Evolutionary conservation across 2,113 vertebrate genomes (phyloP), one percentile per base, ranked within the genome.

Genomic region (Dicrurus megarhynchus): DNA sequence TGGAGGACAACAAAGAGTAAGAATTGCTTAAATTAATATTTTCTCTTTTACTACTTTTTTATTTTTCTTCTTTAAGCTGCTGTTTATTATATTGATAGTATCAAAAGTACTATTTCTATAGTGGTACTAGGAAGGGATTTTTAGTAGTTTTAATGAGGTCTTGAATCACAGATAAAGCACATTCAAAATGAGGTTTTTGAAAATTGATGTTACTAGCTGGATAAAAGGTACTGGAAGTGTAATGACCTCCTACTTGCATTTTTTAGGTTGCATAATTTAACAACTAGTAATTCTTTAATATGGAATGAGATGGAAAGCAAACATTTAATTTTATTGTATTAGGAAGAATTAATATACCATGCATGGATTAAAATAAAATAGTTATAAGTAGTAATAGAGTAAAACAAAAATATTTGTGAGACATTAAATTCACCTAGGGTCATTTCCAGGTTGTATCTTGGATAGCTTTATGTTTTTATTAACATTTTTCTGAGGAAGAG

Each of bases 1-100:
- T 97, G 97, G 98, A 98, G 98, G 96, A 97, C 98, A 98, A 57
- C 97, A 97, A 98, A 94, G 95, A 98, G 98, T 98, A 98, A 98
- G 98, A 97, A 88, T 67, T 89, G 17, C 79, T 97, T 91, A 91
- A 90, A 88, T 84, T 97, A 84, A 69, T 59, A 77, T 90, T 95
- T 92, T 93, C 37, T 87, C 82, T 49, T 95, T 82, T 90, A 64
- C 4, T 79, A 41, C 28, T 46, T 80, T 70, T 89, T 20, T 79
- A 64, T 89, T 94, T 92, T 92, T 50, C 33, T 94, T 56, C 30
- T 84, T 77, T 70, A 57, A 60, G 39, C 11, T 85, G 21, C 24
- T 96, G 20, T 90, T 84, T 92, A 53, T 68, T 94, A 8, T 88
- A n/a, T 90, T 60, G 46, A 30, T 80, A 60, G 11, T 75, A 50